Base-by-base conservation (phyloP, 2,888 invertebrate species). In the Polia nebulosa region DNA sequence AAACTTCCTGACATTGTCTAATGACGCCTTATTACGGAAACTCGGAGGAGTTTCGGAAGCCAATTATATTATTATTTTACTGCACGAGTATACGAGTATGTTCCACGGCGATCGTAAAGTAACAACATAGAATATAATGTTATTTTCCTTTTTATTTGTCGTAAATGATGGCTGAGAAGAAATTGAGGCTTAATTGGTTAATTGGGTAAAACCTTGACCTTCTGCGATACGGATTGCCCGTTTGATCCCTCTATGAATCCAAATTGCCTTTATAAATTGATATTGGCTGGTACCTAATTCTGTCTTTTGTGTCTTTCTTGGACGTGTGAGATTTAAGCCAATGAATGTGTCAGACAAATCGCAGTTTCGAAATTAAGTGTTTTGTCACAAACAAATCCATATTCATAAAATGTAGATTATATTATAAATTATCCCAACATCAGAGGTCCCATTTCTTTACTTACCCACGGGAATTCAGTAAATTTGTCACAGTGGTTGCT, bases 401-500 rank as follows among this genome's bases (percentile, higher is more conserved):
- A 45, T 56, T 72, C 44, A 76, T 57, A 69, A 52, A 56, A 75
- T 17, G 44, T 64, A 44, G 32, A 41, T 41, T 41, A 59, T 71
- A 47, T 71, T 45, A 57, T 72, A 70, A 78, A 60, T 73, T 44
- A 73, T 78, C 55, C 32, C 22, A 15, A 72, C 47, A 59, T 56
- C 49, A 49, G 36, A 65, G 76, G 56, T 67, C 53, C 76, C 60
- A 75, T 80, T 67, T 75, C 57, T 61, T 45, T 20, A 34, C 41
- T 57, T 49, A 58, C 76, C 49, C 80, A 61, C 57, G 80, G 55
- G 76, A 75, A 75, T 61, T 58, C 80, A 60, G 75, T 61, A 57
- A 53, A 75, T 66, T 76, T 58, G 76, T 76, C 76, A 75, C 80
- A 76, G 80, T 55, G 68, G 76, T 75, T 80, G 80, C 61, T 45